These are phyloP conservation scores for Pleuronectes platessa DNA, from an alignment of 2,113 vertebrate species.

Conservation along the genomic window DNA sequence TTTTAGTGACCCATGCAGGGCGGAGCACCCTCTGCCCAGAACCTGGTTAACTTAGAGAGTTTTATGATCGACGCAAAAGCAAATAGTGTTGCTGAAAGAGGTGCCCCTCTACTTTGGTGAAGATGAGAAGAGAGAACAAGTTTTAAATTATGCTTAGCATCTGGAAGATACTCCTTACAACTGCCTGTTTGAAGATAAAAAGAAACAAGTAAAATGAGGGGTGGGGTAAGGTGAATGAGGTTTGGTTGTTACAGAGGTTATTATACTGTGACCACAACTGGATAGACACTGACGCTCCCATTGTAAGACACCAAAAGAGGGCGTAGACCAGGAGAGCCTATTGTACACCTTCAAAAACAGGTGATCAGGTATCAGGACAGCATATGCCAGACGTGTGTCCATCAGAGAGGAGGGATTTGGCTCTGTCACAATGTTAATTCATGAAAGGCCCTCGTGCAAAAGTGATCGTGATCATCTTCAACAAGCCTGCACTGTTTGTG, in stretches of 20 bases:
- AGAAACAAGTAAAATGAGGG: neutral
- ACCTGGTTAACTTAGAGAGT: conserved; percentile 29
- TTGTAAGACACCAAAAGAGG: conserved; percentile 36
- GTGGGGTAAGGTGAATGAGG: neutral
- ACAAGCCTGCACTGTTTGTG: conserved; percentile 11
- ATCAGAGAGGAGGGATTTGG: conserved; percentile 44
- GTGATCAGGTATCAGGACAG: conserved; percentile 78
- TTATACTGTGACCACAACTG: conserved; percentile 6
- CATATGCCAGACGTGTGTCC: conserved; percentile 80
- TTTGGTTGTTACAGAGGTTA: conserved; percentile 9
- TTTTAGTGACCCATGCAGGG: conserved; percentile 11
- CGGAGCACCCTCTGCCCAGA: neutral
- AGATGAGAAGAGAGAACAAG: neutral
- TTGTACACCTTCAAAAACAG: conserved; percentile 74
- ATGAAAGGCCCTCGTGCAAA: conserved; percentile 16
- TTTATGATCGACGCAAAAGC: conserved; percentile 8
- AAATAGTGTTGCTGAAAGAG: neutral
- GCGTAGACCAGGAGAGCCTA: conserved; percentile 53
- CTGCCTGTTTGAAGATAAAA: neutral
- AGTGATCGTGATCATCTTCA: conserved; percentile 37
- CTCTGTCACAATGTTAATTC: conserved; percentile 45
- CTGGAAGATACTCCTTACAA: conserved; percentile 29
- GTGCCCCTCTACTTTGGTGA: neutral
- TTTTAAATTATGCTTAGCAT: conserved; percentile 34
- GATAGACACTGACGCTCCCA: conserved; percentile 1